These are phyloP conservation scores for Byasa hedistus DNA, from an alignment of 2,888 invertebrate genomes.

Conservation along the genomic window DNA sequence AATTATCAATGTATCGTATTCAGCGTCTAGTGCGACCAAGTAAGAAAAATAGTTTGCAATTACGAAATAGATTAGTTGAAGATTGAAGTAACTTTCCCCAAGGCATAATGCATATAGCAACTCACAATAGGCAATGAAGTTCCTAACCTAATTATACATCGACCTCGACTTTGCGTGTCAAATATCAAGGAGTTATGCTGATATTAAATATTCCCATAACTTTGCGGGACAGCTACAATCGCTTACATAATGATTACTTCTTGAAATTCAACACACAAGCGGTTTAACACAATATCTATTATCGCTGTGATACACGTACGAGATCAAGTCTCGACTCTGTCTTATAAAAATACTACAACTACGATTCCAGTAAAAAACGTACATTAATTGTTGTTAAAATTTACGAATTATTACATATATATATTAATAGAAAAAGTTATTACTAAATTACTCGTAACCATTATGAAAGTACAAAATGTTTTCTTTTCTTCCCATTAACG, in stretches of 20 bases:
- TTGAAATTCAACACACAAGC: conserved; percentile 52
- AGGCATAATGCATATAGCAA: conserved; percentile 65
- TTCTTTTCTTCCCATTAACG: conserved; percentile 37
- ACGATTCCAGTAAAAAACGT: conserved; percentile 75
- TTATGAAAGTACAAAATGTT: conserved; percentile 77
- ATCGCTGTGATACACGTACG: conserved; percentile 80
- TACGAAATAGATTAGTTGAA: conserved; percentile 28
- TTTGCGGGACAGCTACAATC: conserved; percentile 20
- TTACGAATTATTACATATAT: conserved; percentile 69
- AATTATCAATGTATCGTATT: background rate
- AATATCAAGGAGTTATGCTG: conserved; percentile 53
- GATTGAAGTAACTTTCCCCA: conserved; percentile 47
- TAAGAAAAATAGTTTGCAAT: background rate
- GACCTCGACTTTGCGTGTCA: conserved; percentile 49
- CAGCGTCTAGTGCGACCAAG: background rate
- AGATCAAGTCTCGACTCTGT: conserved; percentile 56
- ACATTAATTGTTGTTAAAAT: conserved; percentile 68
- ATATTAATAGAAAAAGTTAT: conserved; percentile 67
- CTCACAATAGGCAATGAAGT: conserved; percentile 58
- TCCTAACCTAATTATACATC: conserved; percentile 60
- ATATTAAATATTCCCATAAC: conserved; percentile 32
- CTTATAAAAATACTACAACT: conserved; percentile 77
- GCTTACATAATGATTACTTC: conserved; percentile 48
- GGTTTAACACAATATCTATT: conserved; percentile 69
- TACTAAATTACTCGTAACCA: conserved; percentile 69